Evolutionary conservation across 2,888 invertebrate species (phyloP).

Genomic region (Cephus pulcher): DNA sequence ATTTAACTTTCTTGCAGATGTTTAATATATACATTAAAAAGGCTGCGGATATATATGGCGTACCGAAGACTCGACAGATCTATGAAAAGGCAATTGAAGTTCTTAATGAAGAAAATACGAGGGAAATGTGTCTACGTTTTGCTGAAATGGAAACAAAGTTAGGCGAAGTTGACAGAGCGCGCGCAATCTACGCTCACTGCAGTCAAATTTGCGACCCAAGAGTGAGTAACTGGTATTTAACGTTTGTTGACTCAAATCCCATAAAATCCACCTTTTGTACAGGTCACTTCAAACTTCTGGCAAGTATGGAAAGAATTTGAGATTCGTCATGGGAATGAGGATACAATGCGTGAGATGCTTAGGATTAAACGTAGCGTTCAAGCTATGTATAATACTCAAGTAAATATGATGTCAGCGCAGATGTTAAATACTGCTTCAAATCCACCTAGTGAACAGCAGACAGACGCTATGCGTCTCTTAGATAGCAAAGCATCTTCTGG

Average conservation of each 20-base stretch:
- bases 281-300: constrained; percentile 92
- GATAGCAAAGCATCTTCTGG: constrained; percentile 80
- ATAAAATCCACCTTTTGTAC: constrained; percentile 24
- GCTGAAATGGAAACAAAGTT: constrained; percentile 98
- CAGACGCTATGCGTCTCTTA: constrained; percentile 89
- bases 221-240: constrained; percentile 68
- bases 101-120: constrained; percentile 87
- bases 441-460: constrained; percentile 76
- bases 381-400: constrained; percentile 97
- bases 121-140: constrained; percentile 96
- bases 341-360: constrained; percentile 99
- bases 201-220: constrained; percentile 99
- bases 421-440: constrained; percentile 85
- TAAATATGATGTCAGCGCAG: constrained; percentile 99
- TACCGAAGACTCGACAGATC: constrained; percentile 96
- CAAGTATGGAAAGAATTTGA: constrained; percentile 99
- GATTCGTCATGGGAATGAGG: constrained; percentile 98
- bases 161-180: constrained; percentile 97
- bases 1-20: constrained; percentile 71
- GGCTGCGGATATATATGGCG: constrained; percentile 97
- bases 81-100: constrained; percentile 98
- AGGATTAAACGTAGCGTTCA: constrained; percentile 97
- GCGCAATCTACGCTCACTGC: constrained; percentile 97
- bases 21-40: constrained; percentile 99
- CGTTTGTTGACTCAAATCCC: constrained; percentile 2